phyloP scores from a whole-genome alignment of 2,113 vertebrate genomes.

The Dinomys branickii region DNA sequence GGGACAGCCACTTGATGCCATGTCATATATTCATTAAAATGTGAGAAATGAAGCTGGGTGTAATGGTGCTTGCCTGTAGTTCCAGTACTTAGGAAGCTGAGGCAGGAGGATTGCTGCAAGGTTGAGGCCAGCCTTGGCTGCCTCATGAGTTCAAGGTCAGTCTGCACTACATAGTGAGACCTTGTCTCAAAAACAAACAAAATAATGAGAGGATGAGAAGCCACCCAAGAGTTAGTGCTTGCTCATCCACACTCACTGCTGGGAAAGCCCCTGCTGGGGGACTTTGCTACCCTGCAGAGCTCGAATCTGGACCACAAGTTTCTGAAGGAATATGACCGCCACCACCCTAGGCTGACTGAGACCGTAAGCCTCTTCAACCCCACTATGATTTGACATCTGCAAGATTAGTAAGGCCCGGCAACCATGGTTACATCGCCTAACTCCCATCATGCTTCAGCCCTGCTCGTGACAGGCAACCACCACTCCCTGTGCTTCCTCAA shows the following conservation, averaged over 20 bases:
- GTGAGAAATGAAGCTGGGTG: background rate
- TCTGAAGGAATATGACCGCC: background rate
- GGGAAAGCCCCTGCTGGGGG: background rate
- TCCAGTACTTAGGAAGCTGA: background rate
- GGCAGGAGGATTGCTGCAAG: background rate
- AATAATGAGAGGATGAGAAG: background rate
- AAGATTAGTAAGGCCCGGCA: background rate
- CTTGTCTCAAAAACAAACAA: background rate
- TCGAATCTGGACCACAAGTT: background rate
- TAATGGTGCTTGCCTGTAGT: background rate
- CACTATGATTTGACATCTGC: background rate
- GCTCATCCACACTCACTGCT: background rate
- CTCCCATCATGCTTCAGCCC: background rate
- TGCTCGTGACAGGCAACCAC: background rate
- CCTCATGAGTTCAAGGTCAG: background rate
- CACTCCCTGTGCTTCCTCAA: background rate
- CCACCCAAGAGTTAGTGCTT: background rate
- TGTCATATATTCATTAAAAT: background rate
- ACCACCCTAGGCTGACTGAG: background rate
- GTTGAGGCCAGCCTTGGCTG: background rate
- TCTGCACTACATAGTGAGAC: background rate
- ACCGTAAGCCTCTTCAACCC: background rate
- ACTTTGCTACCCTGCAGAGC: background rate
- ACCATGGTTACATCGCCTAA: background rate
- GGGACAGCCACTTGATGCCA: background rate